A percentile compares a stretch with the other conserved stretches of the same genome.
phyloP scores from a whole-genome alignment of 64 coral and sea anemone species.

The Hydrozoanthus tunicans region DNA sequence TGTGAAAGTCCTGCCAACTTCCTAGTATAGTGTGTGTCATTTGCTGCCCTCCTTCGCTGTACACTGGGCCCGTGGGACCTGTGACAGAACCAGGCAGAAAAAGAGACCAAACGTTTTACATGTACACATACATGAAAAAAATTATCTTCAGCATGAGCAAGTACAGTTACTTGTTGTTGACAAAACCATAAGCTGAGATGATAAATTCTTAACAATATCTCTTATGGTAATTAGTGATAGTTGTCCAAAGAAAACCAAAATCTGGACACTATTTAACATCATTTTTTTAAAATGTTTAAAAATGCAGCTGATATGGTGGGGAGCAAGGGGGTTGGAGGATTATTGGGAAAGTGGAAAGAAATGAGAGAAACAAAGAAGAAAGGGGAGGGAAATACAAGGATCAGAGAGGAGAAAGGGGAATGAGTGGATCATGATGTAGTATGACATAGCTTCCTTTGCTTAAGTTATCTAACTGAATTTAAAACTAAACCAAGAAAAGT shows the following conservation, averaged over 20 bases:
- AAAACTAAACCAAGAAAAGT: no score
- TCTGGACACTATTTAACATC: neutral
- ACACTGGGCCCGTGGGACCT: constrained; percentile 76
- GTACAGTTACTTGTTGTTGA: neutral
- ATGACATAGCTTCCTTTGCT: no score
- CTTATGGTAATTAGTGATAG: neutral
- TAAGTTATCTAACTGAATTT: no score
- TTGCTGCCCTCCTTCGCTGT: constrained; percentile 77
- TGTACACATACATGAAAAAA: neutral
- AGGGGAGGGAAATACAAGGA: no score
- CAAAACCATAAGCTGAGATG: neutral
- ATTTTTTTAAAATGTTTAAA: no score
- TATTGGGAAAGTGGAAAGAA: no score
- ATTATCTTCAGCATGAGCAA: no score
- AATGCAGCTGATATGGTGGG: no score
- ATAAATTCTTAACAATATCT: neutral
- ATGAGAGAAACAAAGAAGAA: no score
- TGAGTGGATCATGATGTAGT: no score
- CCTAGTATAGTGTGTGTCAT: constrained; percentile 80
- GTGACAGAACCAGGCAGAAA: neutral
- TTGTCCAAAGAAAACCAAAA: neutral
- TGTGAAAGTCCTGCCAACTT: constrained; percentile 91
- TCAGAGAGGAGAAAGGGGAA: no score
- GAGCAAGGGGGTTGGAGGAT: no score
- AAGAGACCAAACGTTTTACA: neutral